Evolutionary conservation across 1,140 invertebrate genomes (phyloP).

Genomic region (Drosophila takahashii): DNA sequence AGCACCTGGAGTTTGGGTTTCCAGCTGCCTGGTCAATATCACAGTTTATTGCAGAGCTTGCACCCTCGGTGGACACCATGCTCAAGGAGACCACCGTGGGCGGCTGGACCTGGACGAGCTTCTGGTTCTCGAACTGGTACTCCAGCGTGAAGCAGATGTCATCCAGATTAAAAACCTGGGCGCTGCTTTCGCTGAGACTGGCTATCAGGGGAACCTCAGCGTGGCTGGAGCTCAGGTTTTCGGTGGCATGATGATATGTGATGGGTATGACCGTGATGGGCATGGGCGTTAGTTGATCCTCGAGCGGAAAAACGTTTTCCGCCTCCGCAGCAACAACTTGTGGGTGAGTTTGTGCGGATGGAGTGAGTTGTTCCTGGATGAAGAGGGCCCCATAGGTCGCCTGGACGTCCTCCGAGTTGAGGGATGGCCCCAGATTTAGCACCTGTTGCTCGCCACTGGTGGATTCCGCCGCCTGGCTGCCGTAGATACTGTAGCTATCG

Average conservation of each 20-base stretch:
- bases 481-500: slow-evolving; percentile 50
- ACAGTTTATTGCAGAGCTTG: slow-evolving; percentile 35
- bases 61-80: slow-evolving; percentile 41
- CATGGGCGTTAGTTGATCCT: slow-evolving; percentile 26
- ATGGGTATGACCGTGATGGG: slow-evolving; percentile 56
- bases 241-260: slow-evolving; percentile 40
- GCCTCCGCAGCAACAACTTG: slow-evolving; percentile 1
- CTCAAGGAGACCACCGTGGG: slow-evolving; percentile 71
- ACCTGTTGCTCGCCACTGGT: slow-evolving; percentile 77
- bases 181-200: slow-evolving; percentile 37
- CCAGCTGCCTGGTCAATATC: slow-evolving; percentile 32
- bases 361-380: slow-evolving; percentile 17
- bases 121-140: slow-evolving; percentile 78
- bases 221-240: slow-evolving; percentile 13
- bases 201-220: slow-evolving; percentile 43
- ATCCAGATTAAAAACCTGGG: slow-evolving; percentile 64
- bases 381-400: slow-evolving; percentile 48
- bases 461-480: slow-evolving; percentile 29
- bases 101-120: slow-evolving; percentile 79
- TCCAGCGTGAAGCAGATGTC: slow-evolving; percentile 81
- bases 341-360: slow-evolving; percentile 20
- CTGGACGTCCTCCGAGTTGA: slow-evolving; percentile 44
- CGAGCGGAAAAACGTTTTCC: slow-evolving; percentile 32
- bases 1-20: slow-evolving; percentile 33
- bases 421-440: slow-evolving; percentile 72